A percentile compares a stretch with the other conserved stretches of the same genome.
Evolutionary conservation across 1,140 invertebrate genomes (phyloP).

Genomic region (Alviniconcha marisindica): DNA sequence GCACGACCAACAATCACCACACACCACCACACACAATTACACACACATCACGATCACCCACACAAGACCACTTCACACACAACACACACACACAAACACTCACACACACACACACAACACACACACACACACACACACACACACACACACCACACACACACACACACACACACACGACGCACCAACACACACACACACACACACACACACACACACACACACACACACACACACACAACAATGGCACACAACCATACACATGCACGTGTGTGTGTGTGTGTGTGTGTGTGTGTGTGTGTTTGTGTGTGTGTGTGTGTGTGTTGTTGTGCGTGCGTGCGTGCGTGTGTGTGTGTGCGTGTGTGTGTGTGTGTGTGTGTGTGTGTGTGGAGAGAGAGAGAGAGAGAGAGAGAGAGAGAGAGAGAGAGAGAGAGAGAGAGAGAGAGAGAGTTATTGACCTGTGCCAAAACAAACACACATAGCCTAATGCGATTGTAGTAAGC

Average conservation of each 20-base stretch:
- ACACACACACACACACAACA: not conserved
- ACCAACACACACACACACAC: slow-evolving; percentile 13
- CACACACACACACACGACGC: not conserved
- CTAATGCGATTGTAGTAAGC: no score
- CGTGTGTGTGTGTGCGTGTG: not conserved
- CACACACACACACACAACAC: slow-evolving; percentile 24
- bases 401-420: not conserved
- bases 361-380: not conserved
- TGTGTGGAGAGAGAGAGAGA: not conserved
- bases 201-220: not conserved
- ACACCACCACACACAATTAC: not conserved
- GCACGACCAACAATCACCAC: no score
- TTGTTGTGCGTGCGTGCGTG: not conserved
- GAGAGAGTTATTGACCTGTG: no score
- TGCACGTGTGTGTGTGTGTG: no score
- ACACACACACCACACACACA: not conserved
- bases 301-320: slow-evolving; percentile 2
- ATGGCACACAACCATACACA: no score
- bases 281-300: not conserved
- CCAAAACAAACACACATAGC: no score
- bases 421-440: not conserved
- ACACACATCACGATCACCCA: not conserved
- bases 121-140: not conserved
- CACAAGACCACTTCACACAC: not conserved
- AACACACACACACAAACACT: slow-evolving; percentile 18